Percentiles rank a stretch among this genome's conserved stretches.
Conservation (phyloP, 2,113 vertebrate genomes). For the Trematocara stigmaticum region DNA sequence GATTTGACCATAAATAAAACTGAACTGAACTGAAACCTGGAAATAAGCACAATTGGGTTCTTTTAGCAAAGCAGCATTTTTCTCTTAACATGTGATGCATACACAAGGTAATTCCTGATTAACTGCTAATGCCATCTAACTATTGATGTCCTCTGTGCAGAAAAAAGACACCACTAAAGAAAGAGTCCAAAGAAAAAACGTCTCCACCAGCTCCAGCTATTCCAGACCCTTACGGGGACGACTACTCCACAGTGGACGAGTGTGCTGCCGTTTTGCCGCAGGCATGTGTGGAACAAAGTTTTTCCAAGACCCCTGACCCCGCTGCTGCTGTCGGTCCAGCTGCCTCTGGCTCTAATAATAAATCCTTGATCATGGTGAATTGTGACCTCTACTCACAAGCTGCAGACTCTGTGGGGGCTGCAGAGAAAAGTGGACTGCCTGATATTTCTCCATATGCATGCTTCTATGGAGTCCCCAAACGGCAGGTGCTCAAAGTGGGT, state of each 20-base stretch:
- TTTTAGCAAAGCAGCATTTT: background rate
- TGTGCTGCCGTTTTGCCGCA: conserved; percentile 50
- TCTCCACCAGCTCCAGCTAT: background rate
- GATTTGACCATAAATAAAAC: background rate
- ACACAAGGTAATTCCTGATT: background rate
- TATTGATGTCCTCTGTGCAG: conserved; percentile 8
- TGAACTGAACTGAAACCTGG: background rate
- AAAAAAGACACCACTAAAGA: conserved; percentile 5
- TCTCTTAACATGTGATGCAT: background rate
- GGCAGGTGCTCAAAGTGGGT: conserved; percentile 77
- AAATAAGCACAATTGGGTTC: background rate
- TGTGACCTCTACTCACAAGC: conserved; percentile 59
- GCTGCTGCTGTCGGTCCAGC: background rate
- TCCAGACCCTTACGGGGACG: conserved; percentile 48
- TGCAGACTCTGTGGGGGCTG: conserved; percentile 10
- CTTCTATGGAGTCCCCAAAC: conserved; percentile 79
- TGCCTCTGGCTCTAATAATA: conserved; percentile 3
- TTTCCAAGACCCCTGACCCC: background rate
- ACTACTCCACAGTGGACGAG: conserved; percentile 81
- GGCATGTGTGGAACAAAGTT: conserved; percentile 37
- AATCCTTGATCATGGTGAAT: conserved; percentile 29
- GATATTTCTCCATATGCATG: conserved; percentile 92
- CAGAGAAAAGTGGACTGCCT: background rate
- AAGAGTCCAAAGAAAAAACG: background rate
- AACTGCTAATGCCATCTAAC: background rate